Conservation (phyloP, 1,140 invertebrate genomes). For the Drosophila ironensis region DNA sequence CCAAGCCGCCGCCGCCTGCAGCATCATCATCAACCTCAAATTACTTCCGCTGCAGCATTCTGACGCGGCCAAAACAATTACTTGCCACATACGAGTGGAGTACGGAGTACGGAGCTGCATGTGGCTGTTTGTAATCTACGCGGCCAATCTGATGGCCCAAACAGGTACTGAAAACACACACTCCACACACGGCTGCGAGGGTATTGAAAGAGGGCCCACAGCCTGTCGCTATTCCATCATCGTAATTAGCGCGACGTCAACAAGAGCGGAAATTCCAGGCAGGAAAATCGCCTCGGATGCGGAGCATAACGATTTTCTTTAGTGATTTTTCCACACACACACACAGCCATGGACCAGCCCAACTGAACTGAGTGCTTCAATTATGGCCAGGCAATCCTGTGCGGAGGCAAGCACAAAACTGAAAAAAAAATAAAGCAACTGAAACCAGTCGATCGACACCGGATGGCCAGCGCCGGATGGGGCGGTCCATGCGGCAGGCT, state of each 20-base stretch:
- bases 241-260: constrained; percentile 66
- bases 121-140: constrained; percentile 44
- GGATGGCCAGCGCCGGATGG: constrained; percentile 69
- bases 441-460: constrained; percentile 68
- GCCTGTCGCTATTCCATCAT: constrained; percentile 61
- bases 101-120: background rate
- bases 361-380: too few relatives aligned
- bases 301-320: constrained; percentile 68
- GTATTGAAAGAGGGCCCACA: constrained; percentile 1
- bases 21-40: constrained; percentile 69
- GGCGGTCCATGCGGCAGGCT: constrained; percentile 49
- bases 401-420: constrained; percentile 10
- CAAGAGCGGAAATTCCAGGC: constrained; percentile 73
- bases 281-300: constrained; percentile 64
- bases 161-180: constrained; percentile 40
- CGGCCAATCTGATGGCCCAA: constrained; percentile 45
- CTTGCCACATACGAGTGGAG: constrained; percentile 17
- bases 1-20: constrained; percentile 20
- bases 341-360: background rate
- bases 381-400: constrained; percentile 66
- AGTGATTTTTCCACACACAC: constrained; percentile 48
- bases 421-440: background rate
- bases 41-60: constrained; percentile 76
- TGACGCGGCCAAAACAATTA: constrained; percentile 57
- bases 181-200: too few relatives aligned